A percentile compares a stretch with the other conserved stretches of the same genome.
Conservation (phyloP, 2,888 invertebrate species). For the Polydrusus tereticollis region DNA sequence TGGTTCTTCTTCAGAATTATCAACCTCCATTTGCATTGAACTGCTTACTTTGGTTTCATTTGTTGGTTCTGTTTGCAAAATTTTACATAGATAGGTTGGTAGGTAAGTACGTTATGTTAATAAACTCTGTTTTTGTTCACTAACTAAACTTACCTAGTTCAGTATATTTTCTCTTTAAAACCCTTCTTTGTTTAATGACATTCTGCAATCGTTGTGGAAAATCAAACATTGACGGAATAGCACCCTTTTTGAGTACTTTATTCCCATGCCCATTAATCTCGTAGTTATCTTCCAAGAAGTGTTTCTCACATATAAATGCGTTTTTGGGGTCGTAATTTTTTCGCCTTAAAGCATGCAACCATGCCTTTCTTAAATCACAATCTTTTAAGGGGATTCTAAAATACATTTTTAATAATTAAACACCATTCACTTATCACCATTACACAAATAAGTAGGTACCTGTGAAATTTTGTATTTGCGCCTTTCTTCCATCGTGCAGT, state of each 20-base stretch:
- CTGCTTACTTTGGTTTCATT: background rate
- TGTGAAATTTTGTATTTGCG: background rate
- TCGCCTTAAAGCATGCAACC: conserved; percentile 8
- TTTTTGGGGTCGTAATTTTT: conserved; percentile 5
- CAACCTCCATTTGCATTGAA: too few relatives aligned
- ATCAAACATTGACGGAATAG: conserved; percentile 20
- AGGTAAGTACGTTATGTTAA: too few relatives aligned
- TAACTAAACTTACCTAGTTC: too few relatives aligned
- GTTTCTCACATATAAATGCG: conserved; percentile 21
- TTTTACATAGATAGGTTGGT: background rate
- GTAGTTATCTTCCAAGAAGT: conserved; percentile 5
- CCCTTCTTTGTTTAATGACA: background rate
- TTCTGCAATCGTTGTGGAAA: background rate
- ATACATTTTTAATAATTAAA: background rate
- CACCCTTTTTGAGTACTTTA: background rate
- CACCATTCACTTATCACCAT: too few relatives aligned
- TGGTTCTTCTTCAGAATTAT: too few relatives aligned
- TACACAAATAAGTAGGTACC: background rate
- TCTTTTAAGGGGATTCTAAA: conserved; percentile 4
- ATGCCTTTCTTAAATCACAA: background rate
- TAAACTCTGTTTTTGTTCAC: too few relatives aligned
- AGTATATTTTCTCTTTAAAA: too few relatives aligned
- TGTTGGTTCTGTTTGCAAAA: background rate
- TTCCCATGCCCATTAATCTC: conserved; percentile 21
- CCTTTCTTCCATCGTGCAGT: background rate